Conservation (phyloP, 2,888 invertebrate species). For the Villa cingulata region DNA sequence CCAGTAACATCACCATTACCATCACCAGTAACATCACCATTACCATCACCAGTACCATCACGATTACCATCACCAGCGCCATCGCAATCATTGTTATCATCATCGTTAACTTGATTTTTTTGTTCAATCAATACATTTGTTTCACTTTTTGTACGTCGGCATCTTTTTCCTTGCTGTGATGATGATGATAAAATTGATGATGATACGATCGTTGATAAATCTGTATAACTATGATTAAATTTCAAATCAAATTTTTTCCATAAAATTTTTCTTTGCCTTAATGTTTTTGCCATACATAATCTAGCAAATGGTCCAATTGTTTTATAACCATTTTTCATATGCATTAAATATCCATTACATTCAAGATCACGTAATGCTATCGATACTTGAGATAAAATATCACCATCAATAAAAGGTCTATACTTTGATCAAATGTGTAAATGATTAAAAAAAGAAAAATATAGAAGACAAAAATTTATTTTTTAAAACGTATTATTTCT, state of each 20-base stretch:
- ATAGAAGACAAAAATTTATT: background rate
- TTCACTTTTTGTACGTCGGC: too few species aligned
- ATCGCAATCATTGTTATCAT: too few species aligned
- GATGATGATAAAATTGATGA: background rate
- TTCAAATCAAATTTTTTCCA: constrained; percentile 19
- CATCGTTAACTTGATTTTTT: too few species aligned
- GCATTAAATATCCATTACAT: constrained; percentile 24
- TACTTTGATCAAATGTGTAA: too few species aligned
- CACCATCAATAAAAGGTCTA: constrained; percentile 29
- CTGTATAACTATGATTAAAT: constrained; percentile 4
- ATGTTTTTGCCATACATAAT: constrained; percentile 25
- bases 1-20: too few species aligned
- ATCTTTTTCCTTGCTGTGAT: too few species aligned
- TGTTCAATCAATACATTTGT: too few species aligned
- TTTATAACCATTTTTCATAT: constrained; percentile 25
- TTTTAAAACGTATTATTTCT: background rate
- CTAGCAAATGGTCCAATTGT: constrained; percentile 32
- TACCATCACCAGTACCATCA: too few species aligned
- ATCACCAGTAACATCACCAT: too few species aligned
- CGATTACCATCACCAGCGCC: too few species aligned
- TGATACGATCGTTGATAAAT: background rate
- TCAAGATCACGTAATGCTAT: constrained; percentile 26
- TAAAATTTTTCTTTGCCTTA: constrained; percentile 22
- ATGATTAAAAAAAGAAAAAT: background rate
- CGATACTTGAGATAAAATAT: constrained; percentile 28